Percentiles rank a stretch among this genome's conserved stretches.
Conservation (phyloP, 2,888 invertebrate species). For the Melangyna quadrimaculata region DNA sequence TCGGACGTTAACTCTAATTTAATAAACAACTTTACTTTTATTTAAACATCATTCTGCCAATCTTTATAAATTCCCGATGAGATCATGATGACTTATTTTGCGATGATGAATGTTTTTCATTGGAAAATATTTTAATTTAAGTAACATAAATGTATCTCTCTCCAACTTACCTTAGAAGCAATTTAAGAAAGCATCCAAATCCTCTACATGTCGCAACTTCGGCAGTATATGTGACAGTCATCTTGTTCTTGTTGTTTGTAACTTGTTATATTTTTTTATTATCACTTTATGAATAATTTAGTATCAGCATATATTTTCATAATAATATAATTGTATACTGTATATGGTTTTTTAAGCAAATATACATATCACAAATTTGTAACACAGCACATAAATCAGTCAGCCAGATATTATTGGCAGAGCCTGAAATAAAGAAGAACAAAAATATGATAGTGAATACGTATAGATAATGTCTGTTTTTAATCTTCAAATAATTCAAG, state of each 20-base stretch:
- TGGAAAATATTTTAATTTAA: neutral
- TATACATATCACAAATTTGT: constrained; percentile 54
- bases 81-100: constrained; percentile 1
- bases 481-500: neutral
- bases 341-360: constrained; percentile 10
- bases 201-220: constrained; percentile 93
- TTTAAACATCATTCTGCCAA: neutral
- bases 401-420: constrained; percentile 8
- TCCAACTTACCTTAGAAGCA: constrained; percentile 86
- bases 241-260: constrained; percentile 77
- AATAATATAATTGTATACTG: constrained; percentile 3
- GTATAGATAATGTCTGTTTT: neutral
- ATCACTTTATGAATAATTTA: constrained; percentile 23
- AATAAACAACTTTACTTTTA: neutral
- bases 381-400: constrained; percentile 52
- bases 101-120: constrained; percentile 7
- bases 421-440: constrained; percentile 37
- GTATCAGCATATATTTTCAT: constrained; percentile 23
- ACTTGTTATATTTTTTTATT: constrained; percentile 30
- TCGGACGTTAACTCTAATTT: neutral
- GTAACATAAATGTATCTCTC: too few relatives aligned
- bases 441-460: neutral
- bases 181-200: constrained; percentile 93
- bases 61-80: neutral
- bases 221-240: constrained; percentile 93